These are phyloP conservation scores for Semnornis frantzii DNA, from an alignment of 2,113 vertebrate genomes.

Conservation along the genomic window DNA sequence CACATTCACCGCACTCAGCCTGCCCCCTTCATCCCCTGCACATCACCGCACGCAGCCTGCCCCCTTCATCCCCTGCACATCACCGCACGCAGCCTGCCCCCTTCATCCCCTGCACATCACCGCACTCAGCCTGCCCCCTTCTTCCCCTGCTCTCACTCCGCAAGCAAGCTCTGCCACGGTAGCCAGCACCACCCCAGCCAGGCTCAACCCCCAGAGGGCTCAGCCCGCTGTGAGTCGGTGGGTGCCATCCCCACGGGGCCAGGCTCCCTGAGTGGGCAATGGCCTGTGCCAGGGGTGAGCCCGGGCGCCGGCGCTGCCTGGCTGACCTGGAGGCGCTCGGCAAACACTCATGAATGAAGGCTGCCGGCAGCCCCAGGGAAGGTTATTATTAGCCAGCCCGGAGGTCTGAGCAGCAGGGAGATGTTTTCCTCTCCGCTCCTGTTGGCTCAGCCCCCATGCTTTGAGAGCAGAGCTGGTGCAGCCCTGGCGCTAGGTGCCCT, in stretches of 20 bases:
- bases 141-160: neutral
- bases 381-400: neutral
- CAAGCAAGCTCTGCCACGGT: too few species aligned
- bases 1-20: too few species aligned
- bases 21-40: too few species aligned
- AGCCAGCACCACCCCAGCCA: neutral
- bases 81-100: too few species aligned
- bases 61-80: too few species aligned
- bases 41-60: too few species aligned
- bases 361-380: neutral
- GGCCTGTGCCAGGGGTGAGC: neutral
- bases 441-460: neutral
- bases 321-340: neutral
- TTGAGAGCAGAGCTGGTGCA: neutral
- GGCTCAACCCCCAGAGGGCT: neutral
- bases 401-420: neutral
- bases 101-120: neutral
- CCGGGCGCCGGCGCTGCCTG: neutral
- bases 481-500: neutral
- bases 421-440: neutral
- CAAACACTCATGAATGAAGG: neutral
- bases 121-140: neutral
- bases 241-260: neutral
- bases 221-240: accelerated
- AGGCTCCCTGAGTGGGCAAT: accelerated